Conservation (phyloP, 2,888 invertebrate species). For the Disparrhopalites patrizii region DNA sequence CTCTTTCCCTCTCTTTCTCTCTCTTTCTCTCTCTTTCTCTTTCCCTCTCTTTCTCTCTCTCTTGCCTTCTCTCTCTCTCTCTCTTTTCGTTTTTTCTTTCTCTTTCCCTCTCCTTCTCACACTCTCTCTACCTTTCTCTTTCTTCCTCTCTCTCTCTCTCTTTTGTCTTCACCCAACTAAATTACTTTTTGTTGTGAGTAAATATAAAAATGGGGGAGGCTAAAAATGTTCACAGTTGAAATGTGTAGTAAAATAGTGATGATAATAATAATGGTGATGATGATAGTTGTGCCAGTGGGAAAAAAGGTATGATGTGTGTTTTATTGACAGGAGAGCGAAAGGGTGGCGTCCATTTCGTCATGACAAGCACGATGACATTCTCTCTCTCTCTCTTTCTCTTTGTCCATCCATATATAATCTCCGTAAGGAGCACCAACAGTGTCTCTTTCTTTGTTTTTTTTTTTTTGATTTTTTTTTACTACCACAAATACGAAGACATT, state of each 20-base stretch:
- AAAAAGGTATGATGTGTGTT: constrained; percentile 9
- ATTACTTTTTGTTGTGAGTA: neutral
- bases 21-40: neutral
- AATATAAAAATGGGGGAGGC: neutral
- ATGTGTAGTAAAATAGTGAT: neutral
- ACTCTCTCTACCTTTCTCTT: too few species aligned
- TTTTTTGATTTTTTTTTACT: neutral
- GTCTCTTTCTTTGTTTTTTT: neutral
- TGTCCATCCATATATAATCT: too few species aligned
- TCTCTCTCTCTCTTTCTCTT: too few species aligned
- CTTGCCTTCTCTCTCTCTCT: neutral
- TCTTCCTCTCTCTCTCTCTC: neutral
- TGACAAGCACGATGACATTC: constrained; percentile 13
- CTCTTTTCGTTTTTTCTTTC: neutral
- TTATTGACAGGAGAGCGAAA: constrained; percentile 9
- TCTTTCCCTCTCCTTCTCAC: neutral
- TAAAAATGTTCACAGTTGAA: neutral
- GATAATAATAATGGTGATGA: neutral
- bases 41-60: neutral
- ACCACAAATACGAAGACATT: neutral
- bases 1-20: too few species aligned
- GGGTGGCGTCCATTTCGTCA: constrained; percentile 14
- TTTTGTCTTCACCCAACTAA: neutral
- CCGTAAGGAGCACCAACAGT: too few species aligned
- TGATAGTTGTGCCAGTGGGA: constrained; percentile 7